Evolutionary conservation across 2,888 invertebrate species (phyloP).

Genomic region (Malachius bipustulatus): DNA sequence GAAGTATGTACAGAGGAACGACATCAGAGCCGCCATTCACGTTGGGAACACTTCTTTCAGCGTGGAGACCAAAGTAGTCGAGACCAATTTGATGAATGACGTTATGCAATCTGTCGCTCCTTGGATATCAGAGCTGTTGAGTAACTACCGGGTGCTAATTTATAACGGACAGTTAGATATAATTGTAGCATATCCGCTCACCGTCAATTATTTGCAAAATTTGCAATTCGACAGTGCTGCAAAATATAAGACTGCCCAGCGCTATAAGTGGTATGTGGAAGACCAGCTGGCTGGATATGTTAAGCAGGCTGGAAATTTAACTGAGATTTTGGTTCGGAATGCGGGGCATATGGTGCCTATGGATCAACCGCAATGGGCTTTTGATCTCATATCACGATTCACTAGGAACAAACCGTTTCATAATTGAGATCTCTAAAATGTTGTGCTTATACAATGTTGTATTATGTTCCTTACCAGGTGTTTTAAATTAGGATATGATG

Average conservation of each 20-base stretch:
- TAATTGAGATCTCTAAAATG: too few species aligned
- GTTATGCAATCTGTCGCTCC: slow-evolving; percentile 21
- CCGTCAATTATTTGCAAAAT: slow-evolving; percentile 59
- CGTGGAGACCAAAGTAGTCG: too few species aligned
- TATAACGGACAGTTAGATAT: slow-evolving; percentile 86
- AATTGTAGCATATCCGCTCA: slow-evolving; percentile 73
- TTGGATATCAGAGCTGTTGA: slow-evolving; percentile 43
- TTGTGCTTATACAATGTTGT: too few species aligned
- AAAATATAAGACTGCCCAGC: slow-evolving; percentile 49
- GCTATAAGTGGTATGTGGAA: slow-evolving; percentile 54
- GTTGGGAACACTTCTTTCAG: slow-evolving; percentile 60
- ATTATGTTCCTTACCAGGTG: too few species aligned
- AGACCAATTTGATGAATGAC: slow-evolving; percentile 42
- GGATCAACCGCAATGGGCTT: slow-evolving; percentile 64
- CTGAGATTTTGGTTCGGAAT: slow-evolving; percentile 59
- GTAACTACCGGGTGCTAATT: slow-evolving; percentile 56
- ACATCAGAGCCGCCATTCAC: slow-evolving; percentile 61
- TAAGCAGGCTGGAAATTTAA: slow-evolving; percentile 53
- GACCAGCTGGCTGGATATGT: slow-evolving; percentile 60
- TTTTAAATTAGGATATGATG: too few species aligned
- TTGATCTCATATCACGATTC: slow-evolving; percentile 46
- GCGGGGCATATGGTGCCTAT: slow-evolving; percentile 74
- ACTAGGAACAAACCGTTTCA: slow-evolving; percentile 21
- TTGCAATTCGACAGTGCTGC: slow-evolving; percentile 54
- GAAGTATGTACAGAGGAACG: slow-evolving; percentile 46